These are phyloP conservation scores for Sceliomorpha sp. DNA, from an alignment of 2,888 invertebrate species.

Conservation along the genomic window DNA sequence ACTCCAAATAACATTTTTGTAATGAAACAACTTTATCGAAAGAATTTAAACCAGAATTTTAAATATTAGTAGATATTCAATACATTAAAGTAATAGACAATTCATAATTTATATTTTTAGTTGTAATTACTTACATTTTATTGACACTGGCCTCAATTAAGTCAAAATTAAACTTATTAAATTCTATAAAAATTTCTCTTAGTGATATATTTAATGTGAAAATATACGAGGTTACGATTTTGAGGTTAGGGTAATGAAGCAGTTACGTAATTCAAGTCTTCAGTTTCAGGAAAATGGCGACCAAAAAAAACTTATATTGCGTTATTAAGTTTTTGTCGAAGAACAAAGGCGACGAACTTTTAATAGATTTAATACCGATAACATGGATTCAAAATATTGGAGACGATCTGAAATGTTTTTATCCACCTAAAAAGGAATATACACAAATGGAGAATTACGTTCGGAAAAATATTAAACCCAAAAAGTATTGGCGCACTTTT, in stretches of 20 bases:
- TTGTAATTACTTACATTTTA: too few relatives aligned
- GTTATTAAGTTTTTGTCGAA: slow-evolving; percentile 5
- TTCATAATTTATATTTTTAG: too few relatives aligned
- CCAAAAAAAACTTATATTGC: neutral
- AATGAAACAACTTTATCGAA: too few relatives aligned
- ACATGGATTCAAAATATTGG: slow-evolving; percentile 3
- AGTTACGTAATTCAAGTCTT: too few relatives aligned
- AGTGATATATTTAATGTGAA: neutral
- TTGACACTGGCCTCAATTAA: too few relatives aligned
- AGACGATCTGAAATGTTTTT: slow-evolving; percentile 11
- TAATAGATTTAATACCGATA: slow-evolving; percentile 11
- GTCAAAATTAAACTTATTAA: too few relatives aligned
- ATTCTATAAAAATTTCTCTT: too few relatives aligned
- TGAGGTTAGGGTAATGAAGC: slow-evolving; percentile 1
- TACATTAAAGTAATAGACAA: slow-evolving; percentile 1
- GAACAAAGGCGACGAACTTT: neutral
- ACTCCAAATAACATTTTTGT: too few relatives aligned
- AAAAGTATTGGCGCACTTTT: slow-evolving; percentile 5
- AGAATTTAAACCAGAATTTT: too few relatives aligned
- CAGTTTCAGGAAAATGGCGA: slow-evolving; percentile 1
- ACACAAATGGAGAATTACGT: slow-evolving; percentile 1
- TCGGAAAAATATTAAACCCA: neutral
- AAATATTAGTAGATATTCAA: neutral
- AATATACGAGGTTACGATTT: neutral
- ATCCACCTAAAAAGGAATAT: slow-evolving; percentile 18